Conservation (phyloP, 2,113 vertebrate species). For the Odocoileus hemionus region DNA sequence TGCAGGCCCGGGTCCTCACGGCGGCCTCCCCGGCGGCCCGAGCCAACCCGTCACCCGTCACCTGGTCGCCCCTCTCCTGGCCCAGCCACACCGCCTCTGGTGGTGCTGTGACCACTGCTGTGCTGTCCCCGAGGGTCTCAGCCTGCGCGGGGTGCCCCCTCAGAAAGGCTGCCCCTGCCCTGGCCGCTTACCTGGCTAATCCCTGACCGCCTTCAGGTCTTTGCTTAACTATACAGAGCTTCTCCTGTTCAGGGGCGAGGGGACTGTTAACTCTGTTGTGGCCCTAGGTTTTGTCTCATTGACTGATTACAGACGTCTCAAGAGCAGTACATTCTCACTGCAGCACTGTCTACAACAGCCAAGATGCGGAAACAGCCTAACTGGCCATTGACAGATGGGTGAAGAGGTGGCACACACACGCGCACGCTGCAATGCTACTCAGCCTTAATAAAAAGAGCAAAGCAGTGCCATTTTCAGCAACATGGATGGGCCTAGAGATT, state of each 20-base stretch:
- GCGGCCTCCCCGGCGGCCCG: rapidly evolving
- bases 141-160: neutral
- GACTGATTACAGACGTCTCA: neutral
- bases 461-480: neutral
- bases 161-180: neutral
- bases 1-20: neutral
- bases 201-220: neutral
- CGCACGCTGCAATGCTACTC: neutral
- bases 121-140: neutral
- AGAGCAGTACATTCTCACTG: neutral
- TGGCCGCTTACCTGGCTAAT: neutral
- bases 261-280: neutral
- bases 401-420: neutral
- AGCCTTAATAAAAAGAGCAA: neutral
- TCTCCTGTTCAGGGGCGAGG: neutral
- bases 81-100: neutral
- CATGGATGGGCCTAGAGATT: neutral
- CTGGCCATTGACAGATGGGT: neutral
- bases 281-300: neutral
- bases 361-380: neutral
- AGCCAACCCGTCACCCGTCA: neutral
- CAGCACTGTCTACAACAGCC: neutral
- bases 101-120: neutral
- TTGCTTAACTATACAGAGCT: neutral
- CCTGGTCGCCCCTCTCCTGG: neutral